Base-by-base conservation (phyloP, 2,797 vertebrate species). In the Myripristis murdjan region DNA sequence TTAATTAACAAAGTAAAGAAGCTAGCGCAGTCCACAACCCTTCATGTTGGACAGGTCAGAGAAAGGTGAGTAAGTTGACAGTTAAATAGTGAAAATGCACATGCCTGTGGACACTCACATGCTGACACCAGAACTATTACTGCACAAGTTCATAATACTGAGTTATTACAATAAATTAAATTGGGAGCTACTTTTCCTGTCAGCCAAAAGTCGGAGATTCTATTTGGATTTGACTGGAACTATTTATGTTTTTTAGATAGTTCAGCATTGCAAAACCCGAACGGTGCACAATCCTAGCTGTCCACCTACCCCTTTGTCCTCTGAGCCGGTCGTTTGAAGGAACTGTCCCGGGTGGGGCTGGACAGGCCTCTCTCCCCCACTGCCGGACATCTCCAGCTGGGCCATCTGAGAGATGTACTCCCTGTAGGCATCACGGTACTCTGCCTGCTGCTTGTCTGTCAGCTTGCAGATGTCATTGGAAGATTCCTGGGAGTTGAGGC, bases 401-500 rank as follows among this genome's bases (percentile, higher is more conserved):
- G 96, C 94, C 97, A 99, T 98, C 87, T 99, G 97, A 81, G 96
- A 91, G 82, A 99, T 98, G 87, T 99, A 99, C 83, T 99, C 98
- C 83, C 96, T 95, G 81, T 99, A 99, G 24, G 98, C 98, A 73
- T 96, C 97, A 61, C 92, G 95, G 72, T 99, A 99, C 92, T 99
- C 97, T 0, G 97, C 95, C 94, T 99, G 98, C 83, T 99, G 98
- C 95, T 95, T 97, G 92, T 99, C 98, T 49, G 98, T 99, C 88
- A 99, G 96, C 90, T 95, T 98, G 85, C 96, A 96, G 88, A 98
- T 98, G 91, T 99, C 98, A 69, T 97, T 96, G 67, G 96, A 97
- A 43, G 98, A 99, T 90, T 99, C 98, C 93, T 99, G 98, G 84
- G 98, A 99, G 92, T 97, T 99, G 89, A 99, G 97, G 85, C 98